phyloP scores from a whole-genome alignment of 2,113 vertebrate species.

The Xenopus laevis region DNA sequence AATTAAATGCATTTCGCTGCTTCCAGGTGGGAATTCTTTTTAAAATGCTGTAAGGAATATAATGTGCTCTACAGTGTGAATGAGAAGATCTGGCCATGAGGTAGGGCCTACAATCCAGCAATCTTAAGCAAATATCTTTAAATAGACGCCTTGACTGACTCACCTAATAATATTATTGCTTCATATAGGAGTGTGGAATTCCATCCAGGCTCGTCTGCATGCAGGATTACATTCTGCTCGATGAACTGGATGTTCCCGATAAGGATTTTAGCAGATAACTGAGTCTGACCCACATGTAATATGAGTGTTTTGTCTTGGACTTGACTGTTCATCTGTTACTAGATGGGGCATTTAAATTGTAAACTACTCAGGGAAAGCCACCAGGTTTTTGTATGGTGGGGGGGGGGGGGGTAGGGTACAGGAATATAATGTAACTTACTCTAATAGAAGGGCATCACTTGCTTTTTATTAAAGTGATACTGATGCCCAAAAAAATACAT shows the following conservation, averaged over 20 bases:
- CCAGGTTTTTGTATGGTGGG: not conserved
- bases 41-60: too few species aligned
- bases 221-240: not conserved
- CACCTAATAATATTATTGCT: conserved; percentile 1
- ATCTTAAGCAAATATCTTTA: not conserved
- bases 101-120: not conserved
- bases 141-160: not conserved
- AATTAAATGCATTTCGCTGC: too few species aligned
- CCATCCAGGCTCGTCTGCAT: not conserved
- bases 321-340: not conserved
- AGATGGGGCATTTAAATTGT: not conserved
- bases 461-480: too few species aligned
- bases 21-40: too few species aligned
- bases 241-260: conserved; percentile 4
- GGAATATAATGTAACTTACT: too few species aligned
- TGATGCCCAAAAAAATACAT: too few species aligned
- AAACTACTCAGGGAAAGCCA: not conserved
- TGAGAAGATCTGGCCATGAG: not conserved
- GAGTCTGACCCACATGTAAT: not conserved
- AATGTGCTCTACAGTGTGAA: not conserved
- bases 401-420: too few species aligned
- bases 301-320: not conserved
- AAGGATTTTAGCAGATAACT: conserved; percentile 5
- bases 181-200: not conserved
- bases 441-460: too few species aligned